Percentiles rank a stretch among this genome's conserved stretches.
Evolutionary conservation across 2,113 vertebrate species (phyloP).

Genomic region (Cathartes aura): DNA sequence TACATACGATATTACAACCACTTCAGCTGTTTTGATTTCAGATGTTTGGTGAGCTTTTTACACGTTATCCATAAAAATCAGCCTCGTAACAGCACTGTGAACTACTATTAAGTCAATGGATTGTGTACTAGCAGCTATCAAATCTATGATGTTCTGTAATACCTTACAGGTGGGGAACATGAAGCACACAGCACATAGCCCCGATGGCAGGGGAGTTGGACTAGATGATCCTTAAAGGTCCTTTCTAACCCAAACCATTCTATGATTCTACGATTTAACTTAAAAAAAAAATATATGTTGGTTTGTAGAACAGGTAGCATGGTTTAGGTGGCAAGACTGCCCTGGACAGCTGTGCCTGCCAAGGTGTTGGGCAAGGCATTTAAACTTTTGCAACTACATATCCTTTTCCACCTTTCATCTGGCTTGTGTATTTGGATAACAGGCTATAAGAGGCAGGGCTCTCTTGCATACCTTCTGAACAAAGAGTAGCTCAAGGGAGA

Average conservation of each 20-base stretch:
- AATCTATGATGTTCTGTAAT: background rate
- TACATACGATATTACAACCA: background rate
- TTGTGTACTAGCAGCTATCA: background rate
- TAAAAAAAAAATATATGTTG: background rate
- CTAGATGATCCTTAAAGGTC: background rate
- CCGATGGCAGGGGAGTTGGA: fast-evolving
- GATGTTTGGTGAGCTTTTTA: background rate
- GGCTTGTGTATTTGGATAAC: background rate
- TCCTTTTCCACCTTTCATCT: background rate
- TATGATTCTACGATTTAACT: background rate
- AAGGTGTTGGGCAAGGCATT: background rate
- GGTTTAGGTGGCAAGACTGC: background rate
- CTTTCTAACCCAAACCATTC: background rate
- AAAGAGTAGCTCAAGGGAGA: background rate
- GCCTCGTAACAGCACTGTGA: fast-evolving
- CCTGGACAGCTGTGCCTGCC: background rate
- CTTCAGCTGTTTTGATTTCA: background rate
- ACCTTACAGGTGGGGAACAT: background rate
- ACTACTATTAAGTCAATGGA: background rate
- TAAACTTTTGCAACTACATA: background rate
- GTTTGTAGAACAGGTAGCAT: background rate
- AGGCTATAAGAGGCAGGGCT: background rate
- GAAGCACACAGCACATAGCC: background rate
- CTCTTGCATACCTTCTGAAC: background rate
- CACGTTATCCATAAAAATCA: background rate